A percentile compares a stretch with the other conserved stretches of the same genome.
Evolutionary conservation across 1,140 invertebrate genomes (phyloP).

Genomic region (Schlechtendalia chinensis): DNA sequence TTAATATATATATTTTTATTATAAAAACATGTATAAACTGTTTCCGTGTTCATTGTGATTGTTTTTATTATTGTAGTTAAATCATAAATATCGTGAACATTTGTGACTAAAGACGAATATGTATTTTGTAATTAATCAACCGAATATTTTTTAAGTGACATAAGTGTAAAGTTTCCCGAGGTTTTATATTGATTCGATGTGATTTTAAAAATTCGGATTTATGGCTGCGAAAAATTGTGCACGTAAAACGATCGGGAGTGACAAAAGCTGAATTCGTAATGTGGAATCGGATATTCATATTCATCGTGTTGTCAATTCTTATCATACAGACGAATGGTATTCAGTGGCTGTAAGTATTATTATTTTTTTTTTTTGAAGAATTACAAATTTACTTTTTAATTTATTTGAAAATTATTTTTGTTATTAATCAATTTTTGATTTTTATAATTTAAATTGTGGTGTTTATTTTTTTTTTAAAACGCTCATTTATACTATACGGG

Average conservation of each 20-base stretch:
- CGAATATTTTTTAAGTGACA: not conserved
- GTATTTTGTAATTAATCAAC: not conserved
- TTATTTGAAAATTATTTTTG: too few species aligned
- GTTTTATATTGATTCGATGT: not conserved
- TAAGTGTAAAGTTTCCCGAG: not conserved
- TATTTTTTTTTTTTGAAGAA: too few species aligned
- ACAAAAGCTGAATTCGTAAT: slow-evolving; percentile 17
- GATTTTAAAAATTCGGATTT: slow-evolving; percentile 9
- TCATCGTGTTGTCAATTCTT: not conserved
- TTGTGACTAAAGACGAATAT: not conserved
- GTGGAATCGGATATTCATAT: slow-evolving; percentile 17
- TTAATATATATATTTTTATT: not conserved
- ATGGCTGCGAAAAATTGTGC: not conserved
- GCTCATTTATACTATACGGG: too few species aligned
- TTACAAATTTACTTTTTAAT: too few species aligned
- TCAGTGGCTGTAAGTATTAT: slow-evolving; percentile 42
- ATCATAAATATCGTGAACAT: not conserved
- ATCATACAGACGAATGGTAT: slow-evolving; percentile 6
- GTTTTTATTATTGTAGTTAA: not conserved
- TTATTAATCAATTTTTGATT: too few species aligned
- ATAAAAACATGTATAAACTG: not conserved
- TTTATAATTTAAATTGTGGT: too few species aligned
- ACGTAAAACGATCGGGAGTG: not conserved
- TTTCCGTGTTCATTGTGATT: not conserved
- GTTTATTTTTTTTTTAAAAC: too few species aligned